Evolutionary conservation across 2,113 vertebrate genomes (phyloP), one percentile per base, ranked within the genome.

Genomic region (Actenoides lindsayi): DNA sequence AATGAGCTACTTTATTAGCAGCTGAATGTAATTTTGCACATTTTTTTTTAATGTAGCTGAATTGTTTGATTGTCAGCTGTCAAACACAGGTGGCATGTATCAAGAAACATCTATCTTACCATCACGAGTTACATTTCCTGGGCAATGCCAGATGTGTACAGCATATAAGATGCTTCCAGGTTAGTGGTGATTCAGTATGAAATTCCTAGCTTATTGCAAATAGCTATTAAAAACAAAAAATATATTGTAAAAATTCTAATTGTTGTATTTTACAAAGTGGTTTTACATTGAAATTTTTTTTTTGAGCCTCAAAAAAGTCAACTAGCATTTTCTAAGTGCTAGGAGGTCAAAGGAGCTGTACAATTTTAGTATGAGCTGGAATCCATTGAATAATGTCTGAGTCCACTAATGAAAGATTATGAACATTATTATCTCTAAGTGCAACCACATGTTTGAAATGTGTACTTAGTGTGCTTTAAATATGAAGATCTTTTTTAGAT

Each of bases 301-400:
- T 77, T 76, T 21, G 39, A 92, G 51, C 2, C 4, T 76, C 31
- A 59, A 7, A 60, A 92, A 90, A 78, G 25, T 16, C 56, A 89
- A 35, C 20, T 50, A 79, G 16, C 24, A 46, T 92, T 96, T 87
- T 70, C 15, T 31, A 93, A 67, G 30, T 81, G 30, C 56, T 86
- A 85, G 23, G 54, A 39, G 85, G 48, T 97, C 60, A 39, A 68
- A 94, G 73, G 67, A 91, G 48, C 69, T 90, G 41, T 77, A 67
- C 15, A 87, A 57, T 94, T 97, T 96, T 69, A 86, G 27, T 69
- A 83, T 50, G 80, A 95, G 37, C 16, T 95, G 63, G 46, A 96
- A 92, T 94, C 75, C 31, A 74, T 11, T 91, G 73, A 96, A 81
- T 78, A 80, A 87, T 76, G 16, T 81, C 75, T 90, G 69, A 94